Conservation (phyloP, 2,888 invertebrate species). For the Philopedon plagiatum region DNA sequence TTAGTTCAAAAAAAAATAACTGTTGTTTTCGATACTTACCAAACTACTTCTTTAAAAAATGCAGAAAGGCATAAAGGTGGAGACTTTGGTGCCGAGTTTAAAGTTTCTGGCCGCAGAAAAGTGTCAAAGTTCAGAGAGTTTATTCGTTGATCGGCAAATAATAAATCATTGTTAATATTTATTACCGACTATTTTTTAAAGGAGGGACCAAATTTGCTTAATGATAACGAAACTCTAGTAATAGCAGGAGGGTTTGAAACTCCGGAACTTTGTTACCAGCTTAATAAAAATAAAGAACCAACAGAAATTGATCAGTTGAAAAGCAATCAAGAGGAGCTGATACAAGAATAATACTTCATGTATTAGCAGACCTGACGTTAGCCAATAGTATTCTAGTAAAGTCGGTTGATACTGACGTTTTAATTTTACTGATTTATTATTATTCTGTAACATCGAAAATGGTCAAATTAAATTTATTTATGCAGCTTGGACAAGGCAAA, state of each 20-base stretch:
- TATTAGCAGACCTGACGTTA: too few relatives aligned
- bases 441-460: not conserved
- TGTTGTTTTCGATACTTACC: constrained; percentile 16
- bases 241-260: too few relatives aligned
- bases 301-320: too few relatives aligned
- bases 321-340: too few relatives aligned
- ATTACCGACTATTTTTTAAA: too few relatives aligned
- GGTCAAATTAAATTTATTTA: not conserved
- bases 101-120: not conserved
- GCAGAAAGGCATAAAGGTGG: constrained; percentile 12
- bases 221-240: too few relatives aligned
- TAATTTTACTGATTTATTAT: not conserved
- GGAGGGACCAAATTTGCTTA: too few relatives aligned
- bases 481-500: not conserved
- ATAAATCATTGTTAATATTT: not conserved
- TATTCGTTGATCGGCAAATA: not conserved
- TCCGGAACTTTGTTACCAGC: too few relatives aligned
- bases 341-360: too few relatives aligned
- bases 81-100: constrained; percentile 3
- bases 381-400: too few relatives aligned
- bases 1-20: constrained; percentile 22
- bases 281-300: too few relatives aligned
- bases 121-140: not conserved
- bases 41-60: constrained; percentile 23
- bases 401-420: too few relatives aligned